Evolutionary conservation across 2,797 vertebrate genomes (phyloP), one percentile per base, ranked within the genome.

Genomic region (Lacerta bilineata): DNA sequence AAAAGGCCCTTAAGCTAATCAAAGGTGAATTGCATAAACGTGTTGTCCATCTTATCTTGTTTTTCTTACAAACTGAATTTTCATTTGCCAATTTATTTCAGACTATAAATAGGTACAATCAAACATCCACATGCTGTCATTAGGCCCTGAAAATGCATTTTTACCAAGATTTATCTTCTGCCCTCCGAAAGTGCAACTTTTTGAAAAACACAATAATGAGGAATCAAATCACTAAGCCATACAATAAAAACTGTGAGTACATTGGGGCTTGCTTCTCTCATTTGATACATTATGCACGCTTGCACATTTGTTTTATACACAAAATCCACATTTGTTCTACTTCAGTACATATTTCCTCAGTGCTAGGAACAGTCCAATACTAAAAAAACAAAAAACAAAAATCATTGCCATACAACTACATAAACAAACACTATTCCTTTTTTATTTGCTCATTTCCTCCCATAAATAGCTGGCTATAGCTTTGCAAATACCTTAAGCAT

Each of bases 1-100:
- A 83, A 74, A 86, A 69, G 33, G 11, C 15, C 5, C 36, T 90
- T 90, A 86, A 50, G 46, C 43, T 86, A 86, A 86, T 64, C 43
- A 86, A 86, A 83, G 61, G 36, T 18, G 23, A 86, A 83, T 83
- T 86, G 80, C 78, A 41, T 85, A 50, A 81, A 89, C 81, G n/a
- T 81, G 85, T 81, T 85, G 71, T 36, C 29, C 23, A n/a, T 75
- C 46, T 59, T 81, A 68, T 82, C 72, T 89, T 75, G 33, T 81
- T 81, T 77, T 69, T 55, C 50, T 81, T 76, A 75, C 72, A 77
- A 86, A 76, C 29, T 13, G 46, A 41, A 41, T 71, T 89, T 89
- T 83, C 80, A 71, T 71, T 86, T 61, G 27, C 33, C 74, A 78
- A 15, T 33, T 89, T 69, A 61, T 78, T 83, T 71, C 29, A 27